phyloP scores from a whole-genome alignment of 2,797 vertebrate species.

The Tachyglossus aculeatus region DNA sequence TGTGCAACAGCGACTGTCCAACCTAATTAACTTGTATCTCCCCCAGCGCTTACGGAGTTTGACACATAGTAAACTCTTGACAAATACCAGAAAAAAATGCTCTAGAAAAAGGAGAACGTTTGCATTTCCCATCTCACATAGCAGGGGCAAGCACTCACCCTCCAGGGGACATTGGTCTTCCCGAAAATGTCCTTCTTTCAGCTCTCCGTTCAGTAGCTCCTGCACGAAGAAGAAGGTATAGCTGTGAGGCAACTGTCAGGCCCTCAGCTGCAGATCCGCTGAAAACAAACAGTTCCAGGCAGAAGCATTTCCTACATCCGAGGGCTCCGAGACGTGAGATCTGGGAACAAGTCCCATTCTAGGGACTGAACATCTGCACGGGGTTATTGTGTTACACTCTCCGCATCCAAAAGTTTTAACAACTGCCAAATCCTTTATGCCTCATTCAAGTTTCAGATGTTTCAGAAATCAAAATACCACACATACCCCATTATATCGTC shows the following conservation, averaged over 20 bases:
- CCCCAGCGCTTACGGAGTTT: too few relatives aligned
- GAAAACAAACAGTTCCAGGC: background rate
- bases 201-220: constrained; percentile 14
- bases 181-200: constrained; percentile 14
- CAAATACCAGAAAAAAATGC: too few relatives aligned
- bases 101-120: too few relatives aligned
- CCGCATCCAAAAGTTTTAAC: background rate
- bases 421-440: background rate
- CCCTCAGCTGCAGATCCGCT: background rate
- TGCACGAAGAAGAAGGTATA: background rate
- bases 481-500: background rate
- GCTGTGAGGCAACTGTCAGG: background rate
- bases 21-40: too few relatives aligned
- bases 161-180: constrained; percentile 20
- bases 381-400: background rate
- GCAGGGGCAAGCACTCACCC: constrained; percentile 14
- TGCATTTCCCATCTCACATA: too few relatives aligned
- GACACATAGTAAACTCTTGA: too few relatives aligned
- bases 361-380: background rate
- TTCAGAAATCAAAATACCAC: background rate
- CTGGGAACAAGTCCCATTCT: rapidly evolving
- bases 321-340: background rate
- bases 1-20: too few relatives aligned
- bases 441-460: background rate
- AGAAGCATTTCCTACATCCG: background rate